Percentiles rank a stretch among this genome's conserved stretches.
phyloP scores from a whole-genome alignment of 1,140 invertebrate genomes.

The Meloidogyne exigua region DNA sequence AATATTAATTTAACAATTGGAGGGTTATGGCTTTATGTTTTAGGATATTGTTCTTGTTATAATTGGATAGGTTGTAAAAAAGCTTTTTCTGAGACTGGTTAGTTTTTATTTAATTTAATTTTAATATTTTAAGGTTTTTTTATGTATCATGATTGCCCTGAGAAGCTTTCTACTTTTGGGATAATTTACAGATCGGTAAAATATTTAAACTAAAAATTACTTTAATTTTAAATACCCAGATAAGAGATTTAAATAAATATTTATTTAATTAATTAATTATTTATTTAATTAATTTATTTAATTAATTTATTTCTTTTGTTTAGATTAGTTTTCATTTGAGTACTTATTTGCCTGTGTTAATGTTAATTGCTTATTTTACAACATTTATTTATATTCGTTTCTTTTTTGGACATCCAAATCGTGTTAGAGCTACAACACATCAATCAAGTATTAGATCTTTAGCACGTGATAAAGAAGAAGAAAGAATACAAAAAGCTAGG shows the following conservation, averaged over 20 bases:
- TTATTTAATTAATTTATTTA: too few relatives aligned
- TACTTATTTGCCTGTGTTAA: conserved; percentile 22
- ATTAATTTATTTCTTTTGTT: not conserved
- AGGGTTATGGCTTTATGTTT: conserved; percentile 6
- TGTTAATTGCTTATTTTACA: conserved; percentile 11
- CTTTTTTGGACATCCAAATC: conserved; percentile 7
- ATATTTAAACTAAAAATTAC: too few relatives aligned
- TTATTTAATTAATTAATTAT: conserved; percentile 4
- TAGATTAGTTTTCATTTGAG: not conserved
- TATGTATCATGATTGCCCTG: conserved; percentile 23
- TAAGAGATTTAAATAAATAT: not conserved
- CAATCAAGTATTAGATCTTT: not conserved
- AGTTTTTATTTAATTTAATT: not conserved
- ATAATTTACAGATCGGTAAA: conserved; percentile 1
- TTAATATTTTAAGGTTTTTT: conserved; percentile 11
- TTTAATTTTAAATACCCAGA: not conserved
- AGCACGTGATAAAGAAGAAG: conserved; percentile 1
- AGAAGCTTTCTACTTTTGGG: not conserved
- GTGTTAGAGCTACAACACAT: not conserved
- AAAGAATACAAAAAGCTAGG: conserved; percentile 11
- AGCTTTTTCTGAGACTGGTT: conserved; percentile 19
- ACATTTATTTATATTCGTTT: conserved; percentile 19
- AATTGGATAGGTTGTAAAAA: conserved; percentile 23
- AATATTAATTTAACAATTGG: not conserved
- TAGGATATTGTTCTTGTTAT: conserved; percentile 21